Conservation (phyloP, 1,140 invertebrate species). For the Caligus rogercresseyi region DNA sequence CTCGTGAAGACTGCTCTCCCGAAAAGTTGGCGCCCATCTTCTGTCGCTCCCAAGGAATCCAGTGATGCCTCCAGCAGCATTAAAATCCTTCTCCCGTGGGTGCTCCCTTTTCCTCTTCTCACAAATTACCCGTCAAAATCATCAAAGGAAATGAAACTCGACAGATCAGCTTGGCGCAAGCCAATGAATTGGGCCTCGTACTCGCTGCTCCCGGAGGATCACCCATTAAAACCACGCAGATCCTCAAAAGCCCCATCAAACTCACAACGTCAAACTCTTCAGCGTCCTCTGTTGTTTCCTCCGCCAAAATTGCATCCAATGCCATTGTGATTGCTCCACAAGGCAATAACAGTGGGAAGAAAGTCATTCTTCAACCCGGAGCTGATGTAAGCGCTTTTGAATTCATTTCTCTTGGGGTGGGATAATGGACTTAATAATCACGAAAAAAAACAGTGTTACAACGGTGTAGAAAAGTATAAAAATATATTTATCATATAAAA, state of each 20-base stretch:
- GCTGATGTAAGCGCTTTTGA: not conserved
- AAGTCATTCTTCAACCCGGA: not conserved
- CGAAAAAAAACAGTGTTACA: too few species aligned
- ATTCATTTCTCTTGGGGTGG: too few species aligned
- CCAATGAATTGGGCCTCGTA: not conserved
- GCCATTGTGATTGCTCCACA: not conserved
- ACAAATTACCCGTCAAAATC: not conserved
- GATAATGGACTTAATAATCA: too few species aligned
- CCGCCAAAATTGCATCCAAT: not conserved
- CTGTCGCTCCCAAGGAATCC: too few species aligned
- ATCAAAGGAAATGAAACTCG: not conserved
- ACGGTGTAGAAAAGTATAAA: too few species aligned
- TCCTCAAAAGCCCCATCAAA: not conserved
- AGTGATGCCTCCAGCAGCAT: not conserved
- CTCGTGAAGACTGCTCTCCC: too few species aligned
- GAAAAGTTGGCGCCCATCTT: too few species aligned
- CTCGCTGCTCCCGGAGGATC: not conserved
- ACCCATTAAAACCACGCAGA: not conserved
- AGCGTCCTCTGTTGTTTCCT: too few species aligned
- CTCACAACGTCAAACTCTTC: not conserved
- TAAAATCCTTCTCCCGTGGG: too few species aligned
- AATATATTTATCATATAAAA: too few species aligned
- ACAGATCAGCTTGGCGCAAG: not conserved
- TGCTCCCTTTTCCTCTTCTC: not conserved
- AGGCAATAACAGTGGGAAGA: not conserved